Conservation (phyloP, 2,113 vertebrate species). For the Gavialis gangeticus region DNA sequence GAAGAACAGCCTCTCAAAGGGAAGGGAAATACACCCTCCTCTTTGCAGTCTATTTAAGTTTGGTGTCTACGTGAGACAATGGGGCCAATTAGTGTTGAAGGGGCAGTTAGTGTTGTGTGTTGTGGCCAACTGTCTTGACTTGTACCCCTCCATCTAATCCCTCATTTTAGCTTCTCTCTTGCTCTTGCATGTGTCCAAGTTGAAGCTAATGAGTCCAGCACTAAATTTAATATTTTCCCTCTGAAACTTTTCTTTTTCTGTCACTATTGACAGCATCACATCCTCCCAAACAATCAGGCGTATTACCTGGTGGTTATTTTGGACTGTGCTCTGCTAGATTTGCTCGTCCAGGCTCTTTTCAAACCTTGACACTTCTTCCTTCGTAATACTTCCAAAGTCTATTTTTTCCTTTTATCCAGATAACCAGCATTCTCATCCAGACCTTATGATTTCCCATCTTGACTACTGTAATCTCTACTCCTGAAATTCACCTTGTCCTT, state of each 20-base stretch:
- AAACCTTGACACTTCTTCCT: not conserved
- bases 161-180: not conserved
- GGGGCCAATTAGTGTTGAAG: not conserved
- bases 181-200: not conserved
- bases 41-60: not conserved
- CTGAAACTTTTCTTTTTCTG: slow-evolving; percentile 1
- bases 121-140: not conserved
- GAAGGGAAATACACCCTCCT: not conserved
- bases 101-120: not conserved
- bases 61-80: not conserved
- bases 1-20: not conserved
- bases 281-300: not conserved
- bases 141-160: not conserved
- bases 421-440: not conserved
- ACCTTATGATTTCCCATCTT: not conserved
- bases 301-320: not conserved
- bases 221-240: not conserved
- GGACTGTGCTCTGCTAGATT: not conserved
- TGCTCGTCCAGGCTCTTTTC: not conserved
- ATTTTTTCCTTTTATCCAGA: not conserved
- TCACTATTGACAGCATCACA: not conserved
- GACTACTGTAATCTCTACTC: not conserved
- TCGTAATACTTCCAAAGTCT: not conserved
- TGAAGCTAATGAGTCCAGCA: not conserved
- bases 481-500: not conserved